Percentiles rank a stretch among this genome's conserved stretches.
Conservation (phyloP, 2,797 vertebrate species). For the Anguilla marmorata region DNA sequence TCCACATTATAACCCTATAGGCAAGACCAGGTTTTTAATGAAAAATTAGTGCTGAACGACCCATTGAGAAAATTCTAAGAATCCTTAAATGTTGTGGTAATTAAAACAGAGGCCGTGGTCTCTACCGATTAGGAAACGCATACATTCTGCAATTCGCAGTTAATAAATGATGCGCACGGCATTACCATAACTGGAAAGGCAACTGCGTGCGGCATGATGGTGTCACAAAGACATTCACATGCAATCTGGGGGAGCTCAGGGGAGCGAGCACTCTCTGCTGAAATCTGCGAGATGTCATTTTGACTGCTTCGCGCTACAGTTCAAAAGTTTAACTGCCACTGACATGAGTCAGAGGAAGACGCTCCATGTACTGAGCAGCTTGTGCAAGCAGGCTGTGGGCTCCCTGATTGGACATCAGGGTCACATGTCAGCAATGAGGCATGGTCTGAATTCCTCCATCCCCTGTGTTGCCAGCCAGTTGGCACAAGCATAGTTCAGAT, state of each 20-base stretch:
- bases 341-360: not conserved
- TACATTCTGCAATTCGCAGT: not conserved
- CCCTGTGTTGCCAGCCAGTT: not conserved
- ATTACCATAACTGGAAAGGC: not conserved
- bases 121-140: not conserved
- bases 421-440: not conserved
- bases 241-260: not conserved
- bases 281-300: not conserved
- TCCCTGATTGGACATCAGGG: not conserved
- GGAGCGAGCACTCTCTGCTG: not conserved
- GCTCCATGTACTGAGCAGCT: not conserved
- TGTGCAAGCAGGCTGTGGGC: not conserved
- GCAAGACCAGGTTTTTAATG: constrained; percentile 35
- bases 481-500: not conserved
- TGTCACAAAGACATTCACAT: not conserved
- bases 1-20: constrained; percentile 43
- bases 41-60: constrained; percentile 46
- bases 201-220: not conserved
- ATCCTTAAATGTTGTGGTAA: not conserved
- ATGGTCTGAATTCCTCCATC: not conserved
- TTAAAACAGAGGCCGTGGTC: not conserved
- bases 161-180: not conserved
- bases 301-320: not conserved
- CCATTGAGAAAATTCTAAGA: not conserved
- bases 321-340: not conserved